Percentiles rank a stretch among this genome's conserved stretches.
Conservation (phyloP, 2,113 vertebrate genomes). For the Grammomys dolichurus region DNA sequence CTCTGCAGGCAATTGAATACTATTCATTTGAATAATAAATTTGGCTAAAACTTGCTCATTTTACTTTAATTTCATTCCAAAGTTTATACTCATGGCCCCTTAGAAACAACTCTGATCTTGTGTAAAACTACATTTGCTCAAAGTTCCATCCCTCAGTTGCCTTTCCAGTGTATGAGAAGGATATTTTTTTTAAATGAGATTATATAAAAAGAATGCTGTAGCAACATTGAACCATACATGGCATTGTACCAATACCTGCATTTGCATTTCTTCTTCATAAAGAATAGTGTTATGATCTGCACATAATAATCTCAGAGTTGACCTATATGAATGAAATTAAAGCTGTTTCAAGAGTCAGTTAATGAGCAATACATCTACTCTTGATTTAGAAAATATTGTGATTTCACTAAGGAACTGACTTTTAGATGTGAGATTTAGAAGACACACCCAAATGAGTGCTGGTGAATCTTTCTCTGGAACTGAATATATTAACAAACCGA, state of each 20-base stretch:
- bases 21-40: conserved; percentile 34
- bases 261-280: background rate
- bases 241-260: background rate
- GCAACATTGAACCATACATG: background rate
- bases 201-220: background rate
- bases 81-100: background rate
- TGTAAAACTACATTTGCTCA: conserved; percentile 35
- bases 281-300: background rate
- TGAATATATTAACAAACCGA: conserved; percentile 1
- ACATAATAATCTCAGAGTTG: background rate
- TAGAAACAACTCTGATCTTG: conserved; percentile 29
- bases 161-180: background rate
- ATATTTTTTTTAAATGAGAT: background rate
- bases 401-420: background rate
- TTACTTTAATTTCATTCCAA: conserved; percentile 50
- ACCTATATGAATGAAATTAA: conserved; percentile 6
- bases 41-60: conserved; percentile 32
- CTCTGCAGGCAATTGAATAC: conserved; percentile 20
- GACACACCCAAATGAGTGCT: background rate
- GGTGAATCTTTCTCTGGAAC: background rate
- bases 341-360: background rate
- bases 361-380: background rate
- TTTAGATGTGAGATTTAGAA: conserved; percentile 5
- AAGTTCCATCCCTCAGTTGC: background rate
- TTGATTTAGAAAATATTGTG: conserved; percentile 38